These are phyloP conservation scores for Sylvia atricapilla DNA, from an alignment of 2,113 vertebrate genomes.

Conservation along the genomic window DNA sequence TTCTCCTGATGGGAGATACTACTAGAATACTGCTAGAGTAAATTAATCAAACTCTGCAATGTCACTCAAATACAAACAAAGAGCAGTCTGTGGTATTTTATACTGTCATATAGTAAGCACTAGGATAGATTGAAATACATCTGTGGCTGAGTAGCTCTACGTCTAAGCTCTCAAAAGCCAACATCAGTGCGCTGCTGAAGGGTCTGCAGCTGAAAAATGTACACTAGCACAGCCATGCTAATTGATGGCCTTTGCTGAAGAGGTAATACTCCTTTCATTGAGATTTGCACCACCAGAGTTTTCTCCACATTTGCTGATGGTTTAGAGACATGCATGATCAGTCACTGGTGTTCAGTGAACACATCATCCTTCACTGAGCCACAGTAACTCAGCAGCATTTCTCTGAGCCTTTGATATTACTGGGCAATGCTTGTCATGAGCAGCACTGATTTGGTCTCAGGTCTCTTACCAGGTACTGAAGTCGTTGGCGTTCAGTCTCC, in stretches of 20 bases:
- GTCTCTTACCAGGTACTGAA: slow-evolving; percentile 93
- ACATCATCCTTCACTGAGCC: neutral
- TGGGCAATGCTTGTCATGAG: neutral
- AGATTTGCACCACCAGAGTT: neutral
- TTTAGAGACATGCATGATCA: neutral
- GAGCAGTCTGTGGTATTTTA: neutral
- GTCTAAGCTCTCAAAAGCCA: neutral
- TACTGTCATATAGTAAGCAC: neutral
- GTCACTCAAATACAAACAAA: neutral
- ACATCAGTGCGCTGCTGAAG: neutral
- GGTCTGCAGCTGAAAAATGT: neutral
- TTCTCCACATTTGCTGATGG: neutral
- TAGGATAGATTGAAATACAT: neutral
- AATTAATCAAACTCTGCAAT: neutral
- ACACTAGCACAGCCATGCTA: neutral
- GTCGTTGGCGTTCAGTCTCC: slow-evolving; percentile 91
- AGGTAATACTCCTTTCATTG: neutral
- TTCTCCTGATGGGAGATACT: neutral
- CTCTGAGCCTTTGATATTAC: neutral
- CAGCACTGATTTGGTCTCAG: neutral
- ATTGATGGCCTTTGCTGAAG: neutral
- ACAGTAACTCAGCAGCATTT: neutral
- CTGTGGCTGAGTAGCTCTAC: neutral
- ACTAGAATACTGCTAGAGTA: neutral
- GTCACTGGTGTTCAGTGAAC: neutral